Base-by-base conservation (phyloP, 1,140 invertebrate genomes). In the Micrasema minimum region DNA sequence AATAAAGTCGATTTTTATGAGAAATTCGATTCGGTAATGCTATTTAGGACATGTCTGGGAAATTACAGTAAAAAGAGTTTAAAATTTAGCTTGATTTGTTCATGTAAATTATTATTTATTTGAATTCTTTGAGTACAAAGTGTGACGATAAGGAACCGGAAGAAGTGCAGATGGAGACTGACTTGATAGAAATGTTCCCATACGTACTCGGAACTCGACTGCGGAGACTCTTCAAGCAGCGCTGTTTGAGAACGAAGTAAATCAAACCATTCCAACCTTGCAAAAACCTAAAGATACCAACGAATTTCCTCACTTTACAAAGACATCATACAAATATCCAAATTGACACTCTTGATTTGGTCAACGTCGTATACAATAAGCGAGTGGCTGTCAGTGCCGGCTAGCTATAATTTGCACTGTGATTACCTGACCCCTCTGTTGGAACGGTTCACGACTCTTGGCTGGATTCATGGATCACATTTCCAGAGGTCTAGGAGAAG, bases 101-200 rank as follows among this genome's bases (percentile, higher is more conserved):
- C n/a, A n/a, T n/a, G n/a, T n/a, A n/a, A n/a, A n/a, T n/a, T n/a
- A n/a, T n/a, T n/a, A n/a, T n/a, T n/a, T n/a, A n/a, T n/a, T n/a
- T n/a, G n/a, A n/a, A n/a, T 66, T 46, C 65, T 79, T 79, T 65
- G 59, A 87, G 86, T 78, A 87, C 85, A 0, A 85, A 87, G 76
- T 87, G 87, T 55, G 85, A 88, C 71, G 83, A 85, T 26, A 82
- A 88, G 77, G 88, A n/a, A n/a, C n/a, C 90, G 5, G 94, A 96
- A 72, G 93, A 96, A 46, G 88, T 93, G 71, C 86, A 89, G 67
- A 87, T 90, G 0, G 82, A 88, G 45, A 78, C 86, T 22, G 93
- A 96, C 77, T 88, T 97, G 9, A 81, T 83, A 59, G 80, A 88
- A 77, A 83, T 91, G 69, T 98, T 97, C 76, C 95, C 95, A 0